Evolutionary conservation across 2,888 invertebrate species (phyloP).

Genomic region (Acanthosepion lycidas): DNA sequence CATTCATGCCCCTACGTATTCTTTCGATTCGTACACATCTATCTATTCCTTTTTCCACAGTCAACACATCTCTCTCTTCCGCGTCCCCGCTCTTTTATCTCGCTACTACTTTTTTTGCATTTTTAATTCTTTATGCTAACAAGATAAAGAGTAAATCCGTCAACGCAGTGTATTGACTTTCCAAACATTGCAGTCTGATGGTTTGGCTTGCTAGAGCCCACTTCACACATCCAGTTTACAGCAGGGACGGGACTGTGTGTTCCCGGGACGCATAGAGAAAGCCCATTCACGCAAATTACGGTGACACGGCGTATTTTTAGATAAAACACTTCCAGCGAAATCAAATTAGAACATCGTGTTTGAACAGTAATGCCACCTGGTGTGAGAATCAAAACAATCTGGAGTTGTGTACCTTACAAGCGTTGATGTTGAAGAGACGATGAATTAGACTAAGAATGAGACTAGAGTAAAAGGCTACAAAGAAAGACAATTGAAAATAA

Average conservation of each 20-base stretch:
- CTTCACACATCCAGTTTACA: constrained; percentile 33
- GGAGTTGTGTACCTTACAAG: constrained; percentile 9
- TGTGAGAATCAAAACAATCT: neutral
- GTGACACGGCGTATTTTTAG: constrained; percentile 22
- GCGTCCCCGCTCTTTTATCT: neutral
- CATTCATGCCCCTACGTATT: neutral
- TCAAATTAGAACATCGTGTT: constrained; percentile 8
- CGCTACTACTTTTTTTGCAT: neutral
- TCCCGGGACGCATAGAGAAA: neutral
- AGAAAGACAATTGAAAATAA: neutral
- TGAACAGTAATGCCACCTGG: constrained; percentile 33
- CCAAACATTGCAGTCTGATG: neutral
- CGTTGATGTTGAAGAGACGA: constrained; percentile 14
- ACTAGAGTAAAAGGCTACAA: neutral
- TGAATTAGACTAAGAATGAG: neutral
- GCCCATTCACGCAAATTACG: neutral
- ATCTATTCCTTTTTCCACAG: neutral
- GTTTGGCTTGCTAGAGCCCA: neutral
- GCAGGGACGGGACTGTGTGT: neutral
- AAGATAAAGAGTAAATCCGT: constrained; percentile 1
- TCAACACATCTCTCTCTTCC: neutral
- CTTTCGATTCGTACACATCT: neutral
- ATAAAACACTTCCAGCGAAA: neutral
- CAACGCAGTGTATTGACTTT: neutral
- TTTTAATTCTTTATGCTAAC: constrained; percentile 8